These are phyloP conservation scores for Entelurus aequoreus DNA, from an alignment of 2,113 vertebrate genomes.

Conservation along the genomic window DNA sequence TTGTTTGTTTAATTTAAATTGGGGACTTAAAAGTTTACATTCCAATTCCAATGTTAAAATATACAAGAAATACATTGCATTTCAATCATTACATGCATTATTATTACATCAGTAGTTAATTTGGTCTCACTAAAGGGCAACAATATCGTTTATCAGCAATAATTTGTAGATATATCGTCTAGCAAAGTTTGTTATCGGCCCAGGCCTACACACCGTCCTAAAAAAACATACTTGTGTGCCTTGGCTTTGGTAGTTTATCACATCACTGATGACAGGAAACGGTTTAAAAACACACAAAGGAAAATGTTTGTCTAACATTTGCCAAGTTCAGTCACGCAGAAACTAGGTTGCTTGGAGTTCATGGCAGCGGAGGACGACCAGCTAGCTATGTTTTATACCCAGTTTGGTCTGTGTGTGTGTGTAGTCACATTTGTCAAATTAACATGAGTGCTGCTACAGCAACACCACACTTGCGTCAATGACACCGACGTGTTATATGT, in stretches of 20 bases:
- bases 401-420: not conserved
- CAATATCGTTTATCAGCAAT: too few species aligned
- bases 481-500: conserved; percentile 45
- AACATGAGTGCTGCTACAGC: not conserved
- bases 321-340: conserved; percentile 12
- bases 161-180: too few species aligned
- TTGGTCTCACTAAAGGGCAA: too few species aligned
- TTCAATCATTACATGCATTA: too few species aligned
- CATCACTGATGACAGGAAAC: not conserved
- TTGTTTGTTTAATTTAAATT: too few species aligned
- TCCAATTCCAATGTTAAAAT: too few species aligned
- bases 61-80: too few species aligned
- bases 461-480: conserved; percentile 33
- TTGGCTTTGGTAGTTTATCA: conserved; percentile 16
- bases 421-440: too few species aligned
- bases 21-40: too few species aligned
- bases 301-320: conserved; percentile 25
- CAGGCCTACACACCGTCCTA: not conserved
- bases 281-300: not conserved
- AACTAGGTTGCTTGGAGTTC: not conserved
- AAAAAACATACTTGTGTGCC: not conserved
- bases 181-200: too few species aligned
- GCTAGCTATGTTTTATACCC: conserved; percentile 21
- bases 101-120: too few species aligned
- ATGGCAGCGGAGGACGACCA: conserved; percentile 5